A percentile compares a stretch with the other conserved stretches of the same genome.
These are phyloP conservation scores for Neopelma chrysocephalum DNA, from an alignment of 2,797 vertebrate genomes.

Conservation along the genomic window DNA sequence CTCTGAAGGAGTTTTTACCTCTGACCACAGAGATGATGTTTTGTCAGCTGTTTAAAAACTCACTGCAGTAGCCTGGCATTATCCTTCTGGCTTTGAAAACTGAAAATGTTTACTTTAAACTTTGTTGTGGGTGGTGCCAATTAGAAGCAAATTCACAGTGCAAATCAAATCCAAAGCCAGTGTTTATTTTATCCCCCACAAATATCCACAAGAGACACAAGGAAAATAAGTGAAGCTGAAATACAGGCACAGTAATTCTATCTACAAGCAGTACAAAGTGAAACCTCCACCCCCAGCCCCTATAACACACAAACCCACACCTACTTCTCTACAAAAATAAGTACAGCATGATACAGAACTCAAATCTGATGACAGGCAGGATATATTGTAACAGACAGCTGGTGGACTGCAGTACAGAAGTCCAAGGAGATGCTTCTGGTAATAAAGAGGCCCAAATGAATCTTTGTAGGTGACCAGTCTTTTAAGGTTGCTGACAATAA, in stretches of 20 bases:
- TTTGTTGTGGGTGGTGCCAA: not conserved
- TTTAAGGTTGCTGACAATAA: not conserved
- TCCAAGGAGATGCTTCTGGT: not conserved
- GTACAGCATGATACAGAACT: not conserved
- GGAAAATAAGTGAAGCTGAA: not conserved
- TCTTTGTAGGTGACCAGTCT: not conserved
- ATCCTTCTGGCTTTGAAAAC: not conserved
- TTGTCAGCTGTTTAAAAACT: not conserved
- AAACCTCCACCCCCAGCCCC: not conserved
- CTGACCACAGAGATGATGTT: not conserved
- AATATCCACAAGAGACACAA: not conserved
- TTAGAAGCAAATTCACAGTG: not conserved
- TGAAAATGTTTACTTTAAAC: not conserved
- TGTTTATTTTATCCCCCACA: not conserved
- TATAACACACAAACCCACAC: not conserved
- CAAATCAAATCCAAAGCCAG: not conserved
- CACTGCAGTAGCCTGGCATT: not conserved
- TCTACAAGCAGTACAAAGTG: not conserved
- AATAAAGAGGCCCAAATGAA: not conserved
- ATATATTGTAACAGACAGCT: not conserved
- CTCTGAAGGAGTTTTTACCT: not conserved
- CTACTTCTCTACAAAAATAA: slow-evolving; percentile 8
- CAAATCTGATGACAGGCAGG: not conserved
- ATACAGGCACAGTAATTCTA: not conserved
- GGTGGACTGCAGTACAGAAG: not conserved